Evolutionary conservation across 2,113 vertebrate genomes (phyloP).

Genomic region (Mionectes macconnelli): DNA sequence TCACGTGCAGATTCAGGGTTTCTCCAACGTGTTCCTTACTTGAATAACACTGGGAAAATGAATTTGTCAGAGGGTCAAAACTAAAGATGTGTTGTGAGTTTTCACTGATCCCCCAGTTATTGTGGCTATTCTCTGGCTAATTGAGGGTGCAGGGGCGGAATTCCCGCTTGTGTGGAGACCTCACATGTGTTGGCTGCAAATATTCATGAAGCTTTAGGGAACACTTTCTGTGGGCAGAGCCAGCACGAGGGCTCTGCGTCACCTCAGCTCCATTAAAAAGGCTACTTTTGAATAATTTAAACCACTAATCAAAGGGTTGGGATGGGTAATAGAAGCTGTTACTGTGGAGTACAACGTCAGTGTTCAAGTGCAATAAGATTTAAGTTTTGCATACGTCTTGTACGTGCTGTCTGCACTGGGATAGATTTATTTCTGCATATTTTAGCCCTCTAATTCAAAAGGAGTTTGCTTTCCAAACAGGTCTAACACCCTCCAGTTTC

Average conservation of each 20-base stretch:
- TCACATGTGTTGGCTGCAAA: constrained; percentile 43
- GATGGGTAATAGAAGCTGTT: constrained; percentile 29
- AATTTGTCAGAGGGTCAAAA: neutral
- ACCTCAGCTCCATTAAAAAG: constrained; percentile 41
- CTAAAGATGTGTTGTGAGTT: constrained; percentile 19
- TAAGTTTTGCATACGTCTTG: constrained; percentile 37
- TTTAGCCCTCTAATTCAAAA: neutral
- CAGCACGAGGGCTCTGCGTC: neutral
- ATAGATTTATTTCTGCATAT: constrained; percentile 16
- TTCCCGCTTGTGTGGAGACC: neutral
- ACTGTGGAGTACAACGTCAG: neutral
- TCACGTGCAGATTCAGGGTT: neutral
- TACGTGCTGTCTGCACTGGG: neutral
- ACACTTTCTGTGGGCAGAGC: neutral
- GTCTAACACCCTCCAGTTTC: neutral
- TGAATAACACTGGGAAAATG: neutral
- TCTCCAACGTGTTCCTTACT: neutral
- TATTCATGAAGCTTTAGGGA: constrained; percentile 30
- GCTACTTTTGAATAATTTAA: constrained; percentile 57
- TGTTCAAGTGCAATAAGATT: neutral
- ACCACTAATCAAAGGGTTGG: constrained; percentile 36
- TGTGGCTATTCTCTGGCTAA: neutral
- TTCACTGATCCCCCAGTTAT: neutral
- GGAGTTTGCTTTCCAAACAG: neutral
- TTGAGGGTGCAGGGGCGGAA: neutral